Evolutionary conservation across 2,888 invertebrate species (phyloP).

Genomic region (Dasysyrphus albostriatus): DNA sequence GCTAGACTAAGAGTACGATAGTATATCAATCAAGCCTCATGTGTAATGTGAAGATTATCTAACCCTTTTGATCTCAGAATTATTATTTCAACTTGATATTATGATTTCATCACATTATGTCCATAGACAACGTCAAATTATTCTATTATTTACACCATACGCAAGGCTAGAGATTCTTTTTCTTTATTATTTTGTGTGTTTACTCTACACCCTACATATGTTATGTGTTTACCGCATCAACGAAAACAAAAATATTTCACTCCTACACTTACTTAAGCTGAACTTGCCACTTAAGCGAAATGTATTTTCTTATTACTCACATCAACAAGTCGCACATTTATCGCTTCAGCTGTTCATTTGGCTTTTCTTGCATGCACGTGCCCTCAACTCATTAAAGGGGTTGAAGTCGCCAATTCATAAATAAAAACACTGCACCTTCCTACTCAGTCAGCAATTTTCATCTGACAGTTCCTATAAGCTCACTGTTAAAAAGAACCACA

Average conservation of each 20-base stretch:
- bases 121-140: neutral
- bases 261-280: slow-evolving; percentile 10
- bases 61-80: neutral
- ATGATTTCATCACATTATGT: neutral
- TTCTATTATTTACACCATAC: neutral
- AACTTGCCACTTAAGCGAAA: slow-evolving; percentile 19
- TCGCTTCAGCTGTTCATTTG: slow-evolving; percentile 2
- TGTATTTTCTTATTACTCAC: neutral
- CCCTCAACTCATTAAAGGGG: neutral
- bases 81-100: neutral
- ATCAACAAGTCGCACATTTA: neutral
- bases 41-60: no score
- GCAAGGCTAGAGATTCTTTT: neutral
- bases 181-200: neutral
- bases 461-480: neutral
- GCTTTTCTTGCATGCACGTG: neutral
- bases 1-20: no score
- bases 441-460: neutral
- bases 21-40: no score
- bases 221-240: neutral
- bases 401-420: neutral
- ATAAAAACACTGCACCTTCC: neutral
- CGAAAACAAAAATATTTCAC: neutral
- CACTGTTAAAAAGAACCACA: slow-evolving; percentile 4
- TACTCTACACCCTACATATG: neutral